A percentile compares a stretch with the other conserved stretches of the same genome.
Evolutionary conservation across 2,797 vertebrate species (phyloP).

Genomic region (Manis pentadactyla): DNA sequence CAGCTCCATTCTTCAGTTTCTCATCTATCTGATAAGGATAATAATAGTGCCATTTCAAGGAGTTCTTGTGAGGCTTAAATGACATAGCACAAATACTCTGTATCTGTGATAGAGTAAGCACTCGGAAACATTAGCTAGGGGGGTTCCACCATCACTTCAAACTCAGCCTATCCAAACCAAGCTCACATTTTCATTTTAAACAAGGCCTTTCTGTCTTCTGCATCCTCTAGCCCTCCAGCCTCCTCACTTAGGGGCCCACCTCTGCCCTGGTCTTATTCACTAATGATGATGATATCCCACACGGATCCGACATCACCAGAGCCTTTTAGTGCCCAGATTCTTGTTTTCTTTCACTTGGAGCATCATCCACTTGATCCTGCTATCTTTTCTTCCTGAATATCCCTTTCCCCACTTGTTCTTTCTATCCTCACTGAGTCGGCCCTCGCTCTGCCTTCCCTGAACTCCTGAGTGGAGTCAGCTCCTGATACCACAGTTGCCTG

Average conservation of each 20-base stretch:
- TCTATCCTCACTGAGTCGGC: background rate
- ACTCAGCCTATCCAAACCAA: background rate
- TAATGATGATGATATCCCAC: background rate
- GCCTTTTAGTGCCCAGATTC: background rate
- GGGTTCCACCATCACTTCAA: background rate
- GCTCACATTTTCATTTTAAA: background rate
- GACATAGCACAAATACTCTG: background rate
- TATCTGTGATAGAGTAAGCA: background rate
- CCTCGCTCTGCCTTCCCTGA: background rate
- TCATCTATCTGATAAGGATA: background rate
- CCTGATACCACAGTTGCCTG: background rate
- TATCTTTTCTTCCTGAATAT: slow-evolving; percentile 24
- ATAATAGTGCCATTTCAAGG: background rate
- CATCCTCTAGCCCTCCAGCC: background rate
- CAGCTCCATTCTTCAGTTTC: background rate
- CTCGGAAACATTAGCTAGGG: background rate
- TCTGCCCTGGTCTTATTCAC: background rate
- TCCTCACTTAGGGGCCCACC: background rate
- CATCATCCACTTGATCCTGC: background rate
- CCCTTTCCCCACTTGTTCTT: background rate
- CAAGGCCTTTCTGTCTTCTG: background rate
- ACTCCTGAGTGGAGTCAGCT: background rate
- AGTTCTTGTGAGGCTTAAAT: background rate
- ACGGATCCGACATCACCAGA: background rate
- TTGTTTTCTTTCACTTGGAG: background rate